These are phyloP conservation scores for Centroberyx gerrardi DNA, from an alignment of 2,797 vertebrate genomes.

Conservation along the genomic window DNA sequence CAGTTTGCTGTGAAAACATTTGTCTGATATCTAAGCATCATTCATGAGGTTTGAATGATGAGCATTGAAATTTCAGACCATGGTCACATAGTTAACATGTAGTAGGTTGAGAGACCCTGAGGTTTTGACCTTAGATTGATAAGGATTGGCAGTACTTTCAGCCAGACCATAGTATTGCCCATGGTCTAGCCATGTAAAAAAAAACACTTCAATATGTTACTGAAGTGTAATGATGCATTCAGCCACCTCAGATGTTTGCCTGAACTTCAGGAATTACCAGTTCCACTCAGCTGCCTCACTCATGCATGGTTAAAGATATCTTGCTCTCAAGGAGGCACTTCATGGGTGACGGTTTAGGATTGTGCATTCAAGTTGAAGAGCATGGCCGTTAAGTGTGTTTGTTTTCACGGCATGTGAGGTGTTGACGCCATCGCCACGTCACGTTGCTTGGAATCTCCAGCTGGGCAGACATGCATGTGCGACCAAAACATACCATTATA, in stretches of 20 bases:
- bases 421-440: conserved; percentile 5
- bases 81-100: not conserved
- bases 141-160: not conserved
- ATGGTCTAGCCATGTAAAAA: too few species aligned
- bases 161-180: not conserved
- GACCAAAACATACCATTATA: not conserved
- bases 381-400: not conserved
- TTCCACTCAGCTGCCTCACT: not conserved
- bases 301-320: not conserved
- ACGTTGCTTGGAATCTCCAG: conserved; percentile 11
- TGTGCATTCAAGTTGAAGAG: conserved; percentile 3
- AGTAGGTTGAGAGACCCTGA: not conserved
- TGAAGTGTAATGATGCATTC: not conserved
- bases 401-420: not conserved
- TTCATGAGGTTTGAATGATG: not conserved
- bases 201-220: not conserved
- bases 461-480: not conserved
- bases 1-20: conserved; percentile 24
- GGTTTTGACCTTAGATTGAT: not conserved
- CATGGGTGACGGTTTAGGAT: too few species aligned
- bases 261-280: conserved; percentile 12
- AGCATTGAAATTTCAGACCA: not conserved
- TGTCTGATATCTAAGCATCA: conserved; percentile 3
- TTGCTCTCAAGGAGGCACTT: not conserved
- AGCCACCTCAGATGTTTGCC: not conserved